Evolutionary conservation across 1,140 invertebrate species (phyloP), one percentile per base, ranked within the genome.

Genomic region (Drosophila simulans): DNA sequence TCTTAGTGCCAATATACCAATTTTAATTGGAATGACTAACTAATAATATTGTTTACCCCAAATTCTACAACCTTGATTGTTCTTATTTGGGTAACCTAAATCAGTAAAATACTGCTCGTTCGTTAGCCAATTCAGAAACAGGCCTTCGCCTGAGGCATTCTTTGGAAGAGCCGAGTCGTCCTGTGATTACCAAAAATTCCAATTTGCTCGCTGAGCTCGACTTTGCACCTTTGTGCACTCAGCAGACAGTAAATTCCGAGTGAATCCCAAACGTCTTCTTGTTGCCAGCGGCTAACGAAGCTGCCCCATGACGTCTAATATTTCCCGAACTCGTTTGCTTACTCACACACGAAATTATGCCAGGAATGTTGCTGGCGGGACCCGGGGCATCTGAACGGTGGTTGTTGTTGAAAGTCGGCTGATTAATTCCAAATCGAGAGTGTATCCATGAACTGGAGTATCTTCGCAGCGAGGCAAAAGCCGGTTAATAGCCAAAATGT

Each of bases 271-370:
- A 31, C 20, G 20, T 22, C 20, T 22, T 45, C 45, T 40, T 63
- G 55, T 46, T 77, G 63, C 51, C 59, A 76, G 58, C 52, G 53
- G 72, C 60, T 43, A 68, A 17, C 42, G 78, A 49, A 46, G 69
- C 37, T 63, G 76, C 69, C 69, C 11, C 78, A 86, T 86, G 82
- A 86, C 84, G 80, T 89, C 80, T 88, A 88, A 88, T 88, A 78
- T 78, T 89, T 78, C 43, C 70, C 84, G 77, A 89, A 89, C 85
- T 83, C 72, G 84, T 89, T 89, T 89, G 84, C 84, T 89, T 89
- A 89, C 72, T 89, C 85, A 89, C 84, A 89, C 62, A 80, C 77
- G 57, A 74, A 89, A 89, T 89, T 89, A 89, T 89, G 84, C 84
- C 84, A 90, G 84, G 84, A 89, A 89, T 89, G 84, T 80, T 84